Evolutionary conservation across 2,888 invertebrate species (phyloP), one percentile per base, ranked within the genome.

Genomic region (Dinocampus coccinellae): DNA sequence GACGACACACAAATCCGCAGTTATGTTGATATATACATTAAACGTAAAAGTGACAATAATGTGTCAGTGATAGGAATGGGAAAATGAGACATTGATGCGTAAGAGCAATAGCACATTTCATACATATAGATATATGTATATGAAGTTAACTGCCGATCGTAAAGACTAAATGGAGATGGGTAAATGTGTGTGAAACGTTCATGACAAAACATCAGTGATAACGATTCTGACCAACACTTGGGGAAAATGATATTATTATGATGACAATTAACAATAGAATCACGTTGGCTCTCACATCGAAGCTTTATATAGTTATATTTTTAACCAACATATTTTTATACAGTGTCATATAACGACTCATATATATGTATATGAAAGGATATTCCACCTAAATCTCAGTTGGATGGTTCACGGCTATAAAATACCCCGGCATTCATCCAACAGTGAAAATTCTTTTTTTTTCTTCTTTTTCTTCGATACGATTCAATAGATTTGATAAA

Each of bases 1-100:
- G 80, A 9, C n/a, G 22, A 20, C 58, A 34, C 34, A 58, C 16
- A 1, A 47, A 47, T 16, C 16, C 16, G 16, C 16, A 47, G 3
- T 47, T 47, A 47, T 47, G 7, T 16, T 47, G 16, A 47, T 47
- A 47, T 16, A 47, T 47, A 16, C 47, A n/a, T 47, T 4, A n/a
- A 4, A 3, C 16, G 16, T 47, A 47, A 47, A 47, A 16, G 16
- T 16, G 16, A 16, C 20, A n/a, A 47, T 16, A 47, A 47, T 47
- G 16, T 16, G 16, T 47, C 16, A n/a, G 4, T 36, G 26, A 34
- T 66, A 16, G n/a, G 55, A 42, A 29, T 29, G 7, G 3, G 29
- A 42, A 47, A 42, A 22, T 20, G n/a, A 20, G 13, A 58, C 13
- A 29, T 16, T 16, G 16, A 16, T 20, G n/a, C 26, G 11, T n/a